These are phyloP conservation scores for Indicator indicator DNA, from an alignment of 2,113 vertebrate genomes.

Conservation along the genomic window DNA sequence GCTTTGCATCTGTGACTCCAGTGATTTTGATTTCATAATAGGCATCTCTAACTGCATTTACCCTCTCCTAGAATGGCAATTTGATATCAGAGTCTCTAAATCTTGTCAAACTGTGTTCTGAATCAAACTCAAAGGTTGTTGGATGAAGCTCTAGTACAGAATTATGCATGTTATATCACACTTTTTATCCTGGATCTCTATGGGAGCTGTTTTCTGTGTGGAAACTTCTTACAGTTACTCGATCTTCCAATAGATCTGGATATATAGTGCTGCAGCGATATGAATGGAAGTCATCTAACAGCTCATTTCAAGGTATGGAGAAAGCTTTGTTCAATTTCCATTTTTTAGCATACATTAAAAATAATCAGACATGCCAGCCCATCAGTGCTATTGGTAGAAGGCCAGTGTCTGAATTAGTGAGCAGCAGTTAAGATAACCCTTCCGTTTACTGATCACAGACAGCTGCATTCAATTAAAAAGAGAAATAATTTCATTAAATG, in stretches of 20 bases:
- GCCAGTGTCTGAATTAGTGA: background rate
- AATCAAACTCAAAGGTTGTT: background rate
- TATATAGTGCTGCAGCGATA: background rate
- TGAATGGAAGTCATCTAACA: background rate
- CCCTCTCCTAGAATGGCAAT: background rate
- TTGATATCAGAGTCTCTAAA: background rate
- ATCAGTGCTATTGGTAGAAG: background rate
- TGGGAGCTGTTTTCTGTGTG: background rate
- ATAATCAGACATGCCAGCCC: background rate
- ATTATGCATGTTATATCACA: background rate
- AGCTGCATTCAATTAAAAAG: constrained; percentile 44
- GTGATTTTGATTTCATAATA: background rate
- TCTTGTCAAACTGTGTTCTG: background rate
- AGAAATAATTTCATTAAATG: constrained; percentile 12
- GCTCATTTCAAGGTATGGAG: constrained; percentile 8
- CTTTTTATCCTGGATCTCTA: background rate
- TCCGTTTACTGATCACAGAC: constrained; percentile 21
- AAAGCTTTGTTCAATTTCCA: constrained; percentile 12
- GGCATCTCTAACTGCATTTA: background rate
- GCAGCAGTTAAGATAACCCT: background rate
- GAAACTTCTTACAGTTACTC: background rate
- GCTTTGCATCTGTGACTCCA: background rate
- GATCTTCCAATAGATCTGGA: background rate
- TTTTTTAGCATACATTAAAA: constrained; percentile 50
- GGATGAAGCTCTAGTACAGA: background rate